These are phyloP conservation scores for Tapirus terrestris DNA, from an alignment of 2,113 vertebrate species.

Conservation along the genomic window DNA sequence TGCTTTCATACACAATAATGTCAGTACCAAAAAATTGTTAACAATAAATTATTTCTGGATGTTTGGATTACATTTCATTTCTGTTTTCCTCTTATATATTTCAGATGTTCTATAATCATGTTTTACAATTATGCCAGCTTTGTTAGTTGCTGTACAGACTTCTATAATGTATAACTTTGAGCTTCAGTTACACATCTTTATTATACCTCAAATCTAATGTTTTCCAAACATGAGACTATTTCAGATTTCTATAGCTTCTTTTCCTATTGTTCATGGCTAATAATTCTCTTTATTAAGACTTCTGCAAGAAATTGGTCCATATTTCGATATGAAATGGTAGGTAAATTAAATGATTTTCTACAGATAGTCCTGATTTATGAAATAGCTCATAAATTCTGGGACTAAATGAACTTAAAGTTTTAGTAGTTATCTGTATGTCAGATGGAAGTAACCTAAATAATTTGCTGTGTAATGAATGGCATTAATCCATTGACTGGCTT, in stretches of 20 bases:
- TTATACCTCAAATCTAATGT: conserved; percentile 35
- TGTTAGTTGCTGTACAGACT: neutral
- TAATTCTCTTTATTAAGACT: conserved; percentile 45
- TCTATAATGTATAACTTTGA: neutral
- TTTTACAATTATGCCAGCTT: neutral
- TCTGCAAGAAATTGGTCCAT: neutral
- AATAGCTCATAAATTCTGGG: conserved; percentile 9
- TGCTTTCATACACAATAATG: neutral
- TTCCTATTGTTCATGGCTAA: neutral
- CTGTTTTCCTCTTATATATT: neutral
- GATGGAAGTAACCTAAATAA: neutral
- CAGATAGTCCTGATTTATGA: neutral
- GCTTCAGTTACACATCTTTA: neutral
- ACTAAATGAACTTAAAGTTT: conserved; percentile 11
- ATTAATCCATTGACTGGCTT: neutral
- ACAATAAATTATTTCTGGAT: neutral
- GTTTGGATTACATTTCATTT: neutral
- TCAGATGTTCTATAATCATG: neutral
- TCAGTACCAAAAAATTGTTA: neutral
- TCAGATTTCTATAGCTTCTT: conserved; percentile 10
- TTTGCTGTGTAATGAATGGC: neutral
- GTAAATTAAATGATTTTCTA: conserved; percentile 35
- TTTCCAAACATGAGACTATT: neutral
- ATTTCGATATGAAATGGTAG: conserved; percentile 26
- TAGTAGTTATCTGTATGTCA: neutral